These are phyloP conservation scores for Erynnis tages DNA, from an alignment of 2,888 invertebrate genomes.

Conservation along the genomic window DNA sequence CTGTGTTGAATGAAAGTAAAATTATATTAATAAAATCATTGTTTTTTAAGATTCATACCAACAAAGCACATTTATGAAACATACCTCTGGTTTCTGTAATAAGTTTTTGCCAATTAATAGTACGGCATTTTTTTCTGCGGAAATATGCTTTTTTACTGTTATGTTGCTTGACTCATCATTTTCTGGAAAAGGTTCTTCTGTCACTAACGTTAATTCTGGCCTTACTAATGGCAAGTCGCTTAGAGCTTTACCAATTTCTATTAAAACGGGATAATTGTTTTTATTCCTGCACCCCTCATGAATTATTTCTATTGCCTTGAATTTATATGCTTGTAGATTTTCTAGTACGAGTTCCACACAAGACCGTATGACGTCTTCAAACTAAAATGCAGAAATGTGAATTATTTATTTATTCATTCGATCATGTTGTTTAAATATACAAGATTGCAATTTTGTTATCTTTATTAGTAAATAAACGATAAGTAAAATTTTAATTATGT, in stretches of 20 bases:
- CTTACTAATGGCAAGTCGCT: constrained; percentile 1
- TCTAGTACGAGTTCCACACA: constrained; percentile 10
- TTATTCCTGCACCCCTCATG: constrained; percentile 3
- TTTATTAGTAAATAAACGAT: too few species aligned
- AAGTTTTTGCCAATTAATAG: not conserved
- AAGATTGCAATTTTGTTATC: too few species aligned
- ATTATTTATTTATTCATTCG: not conserved
- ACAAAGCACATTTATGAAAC: too few species aligned
- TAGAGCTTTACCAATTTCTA: constrained; percentile 3
- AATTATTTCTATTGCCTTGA: constrained; percentile 9
- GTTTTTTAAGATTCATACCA: too few species aligned
- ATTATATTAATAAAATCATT: too few species aligned
- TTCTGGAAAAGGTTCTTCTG: not conserved
- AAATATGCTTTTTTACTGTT: not conserved
- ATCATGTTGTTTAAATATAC: too few species aligned
- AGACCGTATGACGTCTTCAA: constrained; percentile 6
- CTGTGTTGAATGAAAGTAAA: too few species aligned
- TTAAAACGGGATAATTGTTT: not conserved
- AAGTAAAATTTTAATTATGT: too few species aligned
- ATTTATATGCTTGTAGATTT: constrained; percentile 10
- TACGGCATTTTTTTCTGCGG: not conserved
- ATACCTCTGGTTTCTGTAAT: not conserved
- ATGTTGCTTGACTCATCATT: not conserved
- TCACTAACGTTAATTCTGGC: not conserved
- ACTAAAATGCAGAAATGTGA: constrained; percentile 3